phyloP scores from a whole-genome alignment of 2,888 invertebrate species.

The Rhamnusium bicolor region DNA sequence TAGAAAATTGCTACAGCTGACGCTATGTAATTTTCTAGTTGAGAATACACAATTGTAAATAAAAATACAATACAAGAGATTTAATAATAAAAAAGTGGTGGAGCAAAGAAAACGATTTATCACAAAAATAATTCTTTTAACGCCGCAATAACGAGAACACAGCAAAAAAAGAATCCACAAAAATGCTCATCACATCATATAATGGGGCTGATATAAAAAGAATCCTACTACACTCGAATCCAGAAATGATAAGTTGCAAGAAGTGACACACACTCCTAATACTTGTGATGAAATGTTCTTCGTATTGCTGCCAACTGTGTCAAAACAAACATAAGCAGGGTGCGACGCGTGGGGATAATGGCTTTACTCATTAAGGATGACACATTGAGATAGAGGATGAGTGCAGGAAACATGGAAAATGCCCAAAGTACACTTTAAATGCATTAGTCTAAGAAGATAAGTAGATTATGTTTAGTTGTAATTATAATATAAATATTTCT shows the following conservation, averaged over 20 bases:
- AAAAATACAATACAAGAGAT: conserved; percentile 53
- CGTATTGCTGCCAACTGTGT: conserved; percentile 57
- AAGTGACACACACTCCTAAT: conserved; percentile 56
- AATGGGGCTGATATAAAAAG: conserved; percentile 49
- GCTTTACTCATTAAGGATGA: conserved; percentile 38
- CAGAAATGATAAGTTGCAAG: conserved; percentile 57
- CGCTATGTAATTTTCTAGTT: conserved; percentile 56
- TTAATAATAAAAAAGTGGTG: conserved; percentile 52
- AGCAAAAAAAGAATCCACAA: conserved; percentile 54
- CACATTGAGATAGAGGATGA: neutral
- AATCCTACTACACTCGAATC: conserved; percentile 47
- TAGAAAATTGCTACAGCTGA: conserved; percentile 58
- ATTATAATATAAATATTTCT: neutral
- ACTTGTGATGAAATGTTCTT: conserved; percentile 58
- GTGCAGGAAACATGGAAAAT: neutral
- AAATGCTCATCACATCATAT: conserved; percentile 51
- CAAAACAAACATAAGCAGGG: conserved; percentile 51
- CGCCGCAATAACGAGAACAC: conserved; percentile 57
- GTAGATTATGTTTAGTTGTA: neutral
- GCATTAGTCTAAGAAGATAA: neutral
- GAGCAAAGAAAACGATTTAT: conserved; percentile 57
- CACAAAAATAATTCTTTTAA: conserved; percentile 59
- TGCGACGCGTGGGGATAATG: conserved; percentile 53
- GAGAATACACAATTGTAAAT: conserved; percentile 56
- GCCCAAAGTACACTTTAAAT: neutral